Evolutionary conservation across 2,113 vertebrate species (phyloP).

Genomic region (Thalassarche chlororhynchos): DNA sequence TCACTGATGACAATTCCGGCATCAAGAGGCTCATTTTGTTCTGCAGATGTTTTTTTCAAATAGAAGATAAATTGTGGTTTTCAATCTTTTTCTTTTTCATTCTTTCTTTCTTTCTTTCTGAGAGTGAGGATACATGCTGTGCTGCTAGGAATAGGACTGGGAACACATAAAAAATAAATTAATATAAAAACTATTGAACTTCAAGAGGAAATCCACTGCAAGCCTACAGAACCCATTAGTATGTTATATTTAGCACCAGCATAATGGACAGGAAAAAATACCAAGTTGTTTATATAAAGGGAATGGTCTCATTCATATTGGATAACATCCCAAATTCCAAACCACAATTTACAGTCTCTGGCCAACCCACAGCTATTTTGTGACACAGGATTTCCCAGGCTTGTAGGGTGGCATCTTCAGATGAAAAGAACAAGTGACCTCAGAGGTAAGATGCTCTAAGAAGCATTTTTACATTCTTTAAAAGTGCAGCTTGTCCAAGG

Average conservation of each 20-base stretch:
- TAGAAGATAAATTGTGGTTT: conserved; percentile 75
- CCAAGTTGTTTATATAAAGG: conserved; percentile 52
- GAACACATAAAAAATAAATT: conserved; percentile 64
- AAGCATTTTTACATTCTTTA: not conserved
- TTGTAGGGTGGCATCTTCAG: not conserved
- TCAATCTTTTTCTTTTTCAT: not conserved
- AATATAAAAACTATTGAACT: conserved; percentile 51
- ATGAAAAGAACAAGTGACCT: conserved; percentile 45
- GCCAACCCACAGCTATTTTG: not conserved
- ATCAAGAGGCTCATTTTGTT: conserved; percentile 83
- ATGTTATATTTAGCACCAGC: conserved; percentile 65
- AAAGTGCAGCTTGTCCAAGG: not conserved
- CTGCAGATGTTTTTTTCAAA: conserved; percentile 83
- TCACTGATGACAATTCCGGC: conserved; percentile 85
- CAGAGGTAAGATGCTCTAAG: not conserved
- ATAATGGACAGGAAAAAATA: conserved; percentile 33
- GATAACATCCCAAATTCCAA: conserved; percentile 13
- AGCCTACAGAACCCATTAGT: conserved; percentile 14
- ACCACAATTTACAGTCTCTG: conserved; percentile 11
- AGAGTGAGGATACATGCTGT: not conserved
- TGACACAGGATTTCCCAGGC: conserved; percentile 20
- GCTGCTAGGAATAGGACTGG: conserved; percentile 40
- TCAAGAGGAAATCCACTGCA: conserved; percentile 56
- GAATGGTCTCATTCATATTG: conserved; percentile 40
- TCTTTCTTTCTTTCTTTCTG: not conserved